These are phyloP conservation scores for Trichomycterus rosablanca DNA, from an alignment of 2,113 vertebrate species.

Conservation along the genomic window DNA sequence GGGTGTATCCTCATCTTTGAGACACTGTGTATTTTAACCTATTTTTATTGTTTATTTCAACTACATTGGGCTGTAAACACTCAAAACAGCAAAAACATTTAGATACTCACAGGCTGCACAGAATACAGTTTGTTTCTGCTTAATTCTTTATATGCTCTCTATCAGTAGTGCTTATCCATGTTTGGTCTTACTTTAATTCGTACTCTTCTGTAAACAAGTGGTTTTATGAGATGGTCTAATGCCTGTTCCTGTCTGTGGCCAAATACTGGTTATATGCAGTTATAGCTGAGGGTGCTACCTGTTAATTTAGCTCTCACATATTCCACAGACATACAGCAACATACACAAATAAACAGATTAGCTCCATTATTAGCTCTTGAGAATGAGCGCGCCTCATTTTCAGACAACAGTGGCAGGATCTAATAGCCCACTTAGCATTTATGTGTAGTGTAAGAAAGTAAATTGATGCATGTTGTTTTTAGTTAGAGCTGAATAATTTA, in stretches of 20 bases:
- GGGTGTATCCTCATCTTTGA: no score
- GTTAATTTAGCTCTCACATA: constrained; percentile 2
- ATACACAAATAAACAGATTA: constrained; percentile 35
- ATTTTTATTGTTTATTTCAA: no score
- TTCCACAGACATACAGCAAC: constrained; percentile 24
- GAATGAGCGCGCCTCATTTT: not conserved
- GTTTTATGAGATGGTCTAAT: not conserved
- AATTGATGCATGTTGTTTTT: not conserved
- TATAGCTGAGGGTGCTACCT: not conserved
- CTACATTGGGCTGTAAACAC: no score
- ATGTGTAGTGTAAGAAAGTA: not conserved
- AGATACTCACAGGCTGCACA: no score
- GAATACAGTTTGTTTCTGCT: no score
- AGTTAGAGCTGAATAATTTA: not conserved
- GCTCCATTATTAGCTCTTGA: constrained; percentile 10
- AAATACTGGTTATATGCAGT: constrained; percentile 7
- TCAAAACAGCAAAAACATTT: no score
- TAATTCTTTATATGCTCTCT: no score
- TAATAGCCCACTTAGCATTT: not conserved
- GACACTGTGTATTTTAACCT: no score
- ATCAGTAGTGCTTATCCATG: constrained; percentile 14
- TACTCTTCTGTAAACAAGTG: constrained; percentile 7
- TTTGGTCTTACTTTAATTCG: constrained; percentile 10
- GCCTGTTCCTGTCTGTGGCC: not conserved
- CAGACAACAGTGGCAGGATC: not conserved